phyloP scores from a whole-genome alignment of 2,888 invertebrate genomes.

The Penaeus monodon region DNA sequence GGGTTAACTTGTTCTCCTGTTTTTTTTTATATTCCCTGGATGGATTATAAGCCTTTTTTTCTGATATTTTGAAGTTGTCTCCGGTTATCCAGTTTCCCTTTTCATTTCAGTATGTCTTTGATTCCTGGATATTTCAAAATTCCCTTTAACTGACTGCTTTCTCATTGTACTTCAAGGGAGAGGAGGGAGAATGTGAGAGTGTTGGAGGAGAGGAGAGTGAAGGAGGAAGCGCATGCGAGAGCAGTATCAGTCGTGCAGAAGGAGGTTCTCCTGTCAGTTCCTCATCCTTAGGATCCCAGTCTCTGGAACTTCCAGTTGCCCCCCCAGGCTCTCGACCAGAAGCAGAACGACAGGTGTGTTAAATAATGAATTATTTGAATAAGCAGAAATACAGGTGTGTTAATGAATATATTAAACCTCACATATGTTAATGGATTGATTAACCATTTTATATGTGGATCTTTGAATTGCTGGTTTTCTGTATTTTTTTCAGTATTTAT shows the following conservation, averaged over 20 bases:
- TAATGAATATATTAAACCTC: too few relatives aligned
- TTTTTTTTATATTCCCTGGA: too few relatives aligned
- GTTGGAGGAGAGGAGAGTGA: constrained; percentile 70
- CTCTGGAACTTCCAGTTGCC: constrained; percentile 41
- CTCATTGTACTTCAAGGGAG: constrained; percentile 68
- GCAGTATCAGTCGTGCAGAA: constrained; percentile 40
- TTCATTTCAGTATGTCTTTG: neutral
- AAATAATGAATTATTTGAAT: too few relatives aligned
- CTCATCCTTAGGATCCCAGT: constrained; percentile 51
- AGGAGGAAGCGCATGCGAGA: constrained; percentile 48
- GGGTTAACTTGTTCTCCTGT: too few relatives aligned
- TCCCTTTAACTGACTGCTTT: neutral
- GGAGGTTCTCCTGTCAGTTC: constrained; percentile 56
- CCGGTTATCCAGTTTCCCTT: too few relatives aligned
- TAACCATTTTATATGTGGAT: too few relatives aligned
- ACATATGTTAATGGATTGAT: too few relatives aligned
- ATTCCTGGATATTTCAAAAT: neutral
- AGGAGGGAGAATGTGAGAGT: constrained; percentile 76
- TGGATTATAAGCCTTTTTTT: too few relatives aligned
- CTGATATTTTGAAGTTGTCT: too few relatives aligned
- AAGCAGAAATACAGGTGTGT: too few relatives aligned
- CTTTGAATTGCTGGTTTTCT: too few relatives aligned
- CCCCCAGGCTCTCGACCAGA: constrained; percentile 45
- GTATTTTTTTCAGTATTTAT: too few relatives aligned
- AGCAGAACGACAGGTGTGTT: constrained; percentile 48